Evolutionary conservation across 2,888 invertebrate species (phyloP).

Genomic region (Clepsis dumicolana): DNA sequence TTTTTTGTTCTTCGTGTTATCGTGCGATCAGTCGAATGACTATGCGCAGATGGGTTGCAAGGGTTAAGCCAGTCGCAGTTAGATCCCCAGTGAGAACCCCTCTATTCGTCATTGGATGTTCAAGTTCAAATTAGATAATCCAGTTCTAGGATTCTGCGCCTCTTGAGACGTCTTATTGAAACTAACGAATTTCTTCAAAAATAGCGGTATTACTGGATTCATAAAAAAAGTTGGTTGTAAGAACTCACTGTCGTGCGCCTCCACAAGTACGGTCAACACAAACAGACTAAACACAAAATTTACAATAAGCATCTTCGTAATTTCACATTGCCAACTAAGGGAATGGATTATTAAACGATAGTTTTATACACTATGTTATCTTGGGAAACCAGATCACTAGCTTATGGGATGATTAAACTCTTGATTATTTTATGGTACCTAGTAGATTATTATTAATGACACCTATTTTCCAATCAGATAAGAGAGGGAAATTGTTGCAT

Average conservation of each 20-base stretch:
- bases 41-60: too few relatives aligned
- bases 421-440: constrained; percentile 28
- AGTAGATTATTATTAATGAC: constrained; percentile 24
- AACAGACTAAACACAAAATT: constrained; percentile 28
- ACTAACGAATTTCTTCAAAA: too few relatives aligned
- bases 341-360: constrained; percentile 5
- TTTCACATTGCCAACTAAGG: neutral
- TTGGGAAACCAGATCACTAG: constrained; percentile 25
- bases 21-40: too few relatives aligned
- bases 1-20: too few relatives aligned
- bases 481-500: constrained; percentile 18
- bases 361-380: constrained; percentile 34
- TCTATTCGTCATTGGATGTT: too few relatives aligned
- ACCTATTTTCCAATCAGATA: constrained; percentile 22
- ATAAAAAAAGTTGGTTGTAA: too few relatives aligned
- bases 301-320: constrained; percentile 23
- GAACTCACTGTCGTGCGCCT: constrained; percentile 32
- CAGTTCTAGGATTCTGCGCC: too few relatives aligned
- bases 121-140: too few relatives aligned
- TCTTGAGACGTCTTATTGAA: too few relatives aligned
- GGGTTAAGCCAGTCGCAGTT: too few relatives aligned
- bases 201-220: too few relatives aligned
- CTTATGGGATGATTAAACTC: constrained; percentile 23
- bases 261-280: neutral
- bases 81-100: too few relatives aligned